phyloP scores from a whole-genome alignment of 2,113 vertebrate species.

The Arenaria interpres region DNA sequence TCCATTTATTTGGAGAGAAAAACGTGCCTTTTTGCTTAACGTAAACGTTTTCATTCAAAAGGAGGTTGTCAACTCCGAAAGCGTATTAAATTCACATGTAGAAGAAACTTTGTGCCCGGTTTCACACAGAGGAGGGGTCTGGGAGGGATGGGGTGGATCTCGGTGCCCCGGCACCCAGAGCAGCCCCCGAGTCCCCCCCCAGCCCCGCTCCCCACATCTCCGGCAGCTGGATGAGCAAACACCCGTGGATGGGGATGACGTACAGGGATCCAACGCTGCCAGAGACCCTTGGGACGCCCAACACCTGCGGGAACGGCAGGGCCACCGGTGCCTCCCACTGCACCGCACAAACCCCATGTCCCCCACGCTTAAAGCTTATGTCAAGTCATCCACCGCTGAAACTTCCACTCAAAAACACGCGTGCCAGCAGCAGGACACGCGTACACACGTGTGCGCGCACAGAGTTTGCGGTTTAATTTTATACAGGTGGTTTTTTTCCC shows the following conservation, averaged over 20 bases:
- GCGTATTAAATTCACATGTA: neutral
- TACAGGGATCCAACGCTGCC: neutral
- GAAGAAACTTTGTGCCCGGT: neutral
- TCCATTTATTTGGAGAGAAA: constrained; percentile 40
- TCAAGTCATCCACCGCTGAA: neutral
- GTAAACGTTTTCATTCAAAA: constrained; percentile 54
- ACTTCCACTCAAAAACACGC: neutral
- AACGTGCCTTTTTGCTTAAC: neutral
- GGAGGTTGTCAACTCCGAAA: neutral
- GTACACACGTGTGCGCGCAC: neutral
- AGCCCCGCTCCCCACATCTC: neutral
- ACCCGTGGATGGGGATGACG: neutral
- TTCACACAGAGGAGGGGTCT: neutral
- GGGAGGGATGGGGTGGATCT: constrained; percentile 32
- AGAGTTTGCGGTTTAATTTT: neutral
- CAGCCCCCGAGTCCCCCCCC: constrained; percentile 57
- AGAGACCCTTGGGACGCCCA: neutral
- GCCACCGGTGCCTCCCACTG: neutral
- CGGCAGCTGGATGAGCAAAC: neutral
- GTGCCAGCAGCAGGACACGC: neutral
- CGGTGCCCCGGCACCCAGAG: constrained; percentile 65
- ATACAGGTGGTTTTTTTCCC: neutral
- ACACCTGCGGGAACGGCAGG: constrained; percentile 43
- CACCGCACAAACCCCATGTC: neutral
- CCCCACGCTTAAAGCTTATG: neutral